Evolutionary conservation across 2,888 invertebrate species (phyloP).

Genomic region (Baronia brevicornis): DNA sequence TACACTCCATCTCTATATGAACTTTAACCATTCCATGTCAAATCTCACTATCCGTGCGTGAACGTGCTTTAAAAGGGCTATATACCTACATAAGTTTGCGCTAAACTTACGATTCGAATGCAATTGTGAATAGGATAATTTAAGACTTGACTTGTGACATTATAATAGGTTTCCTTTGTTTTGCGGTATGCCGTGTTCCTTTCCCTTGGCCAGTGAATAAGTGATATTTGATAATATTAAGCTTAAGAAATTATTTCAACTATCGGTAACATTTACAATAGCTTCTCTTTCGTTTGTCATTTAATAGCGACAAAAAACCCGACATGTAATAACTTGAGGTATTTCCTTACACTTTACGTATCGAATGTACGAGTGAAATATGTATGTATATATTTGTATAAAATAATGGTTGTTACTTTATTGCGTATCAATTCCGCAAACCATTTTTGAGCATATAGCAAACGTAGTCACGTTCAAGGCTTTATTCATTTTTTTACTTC

Average conservation of each 20-base stretch:
- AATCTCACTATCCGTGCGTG: too few species aligned
- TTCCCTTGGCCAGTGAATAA: conserved; percentile 13
- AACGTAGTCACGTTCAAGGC: conserved; percentile 30
- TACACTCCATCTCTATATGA: too few species aligned
- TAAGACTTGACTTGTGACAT: conserved; percentile 8
- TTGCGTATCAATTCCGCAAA: conserved; percentile 26
- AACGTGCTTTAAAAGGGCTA: too few species aligned
- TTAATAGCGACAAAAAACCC: background rate
- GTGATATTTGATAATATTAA: conserved; percentile 1
- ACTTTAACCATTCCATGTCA: too few species aligned
- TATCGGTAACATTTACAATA: too few species aligned
- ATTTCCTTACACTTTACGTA: conserved; percentile 1
- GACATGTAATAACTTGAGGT: background rate
- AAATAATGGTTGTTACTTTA: conserved; percentile 23
- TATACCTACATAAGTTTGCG: background rate
- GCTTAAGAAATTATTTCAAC: conserved; percentile 10
- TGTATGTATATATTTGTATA: conserved; percentile 8
- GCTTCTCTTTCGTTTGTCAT: conserved; percentile 1
- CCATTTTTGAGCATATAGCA: conserved; percentile 22
- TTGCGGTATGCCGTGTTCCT: conserved; percentile 12
- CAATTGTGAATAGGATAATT: conserved; percentile 6
- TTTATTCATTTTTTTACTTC: conserved; percentile 18
- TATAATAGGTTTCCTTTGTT: conserved; percentile 12
- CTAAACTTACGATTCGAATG: conserved; percentile 2
- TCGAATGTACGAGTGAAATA: conserved; percentile 6